Evolutionary conservation across 1,140 invertebrate species (phyloP), one percentile per base, ranked within the genome.

Genomic region (Ceratosolen solmsi): DNA sequence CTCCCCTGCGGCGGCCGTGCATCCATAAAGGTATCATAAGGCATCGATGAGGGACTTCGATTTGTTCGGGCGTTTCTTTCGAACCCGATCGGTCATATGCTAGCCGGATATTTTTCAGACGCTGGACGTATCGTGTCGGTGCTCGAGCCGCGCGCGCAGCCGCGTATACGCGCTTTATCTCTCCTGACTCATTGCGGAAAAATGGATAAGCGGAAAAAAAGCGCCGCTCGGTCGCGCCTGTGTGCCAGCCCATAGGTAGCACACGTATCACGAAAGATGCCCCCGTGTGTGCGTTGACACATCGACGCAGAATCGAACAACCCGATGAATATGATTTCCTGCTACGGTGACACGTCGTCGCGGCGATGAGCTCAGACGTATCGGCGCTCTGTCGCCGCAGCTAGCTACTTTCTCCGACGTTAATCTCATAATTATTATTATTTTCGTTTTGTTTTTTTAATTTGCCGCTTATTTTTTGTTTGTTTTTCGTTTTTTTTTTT

Each of bases 41-140:
- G 58, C 46, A 58, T 71, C 77, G 65, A 79, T 41, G 38, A 54
- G 46, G 60, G 75, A 30, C 22, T 78, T 78, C 75, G 75, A 78
- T 78, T 78, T 68, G 36, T 80, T 63, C 22, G 25, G n/a, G 15
- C 8, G n/a, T 63, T 75, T 75, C 79, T 70, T 81, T 76, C 72
- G 46, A 81, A 68, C 82, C 72, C 54, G 54, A 79, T 70, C 72
- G 58, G 30, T 38, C 68, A 74, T 80, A 90, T 91, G 82, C 82
- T 91, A 85, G 88, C 89, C 90, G 89, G 89, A 83, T 91, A 87
- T 84, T 86, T 89, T 88, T 90, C 89, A 90, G 89, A 90, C 79
- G 87, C 77, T 82, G 83, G 51, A 73, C 20, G 56, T 65, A 58
- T 78, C 58, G 76, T 36, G 15, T 68, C n/a, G 33, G 30, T n/a